phyloP scores from a whole-genome alignment of 2,113 vertebrate species.

The Prionailurus viverrinus region DNA sequence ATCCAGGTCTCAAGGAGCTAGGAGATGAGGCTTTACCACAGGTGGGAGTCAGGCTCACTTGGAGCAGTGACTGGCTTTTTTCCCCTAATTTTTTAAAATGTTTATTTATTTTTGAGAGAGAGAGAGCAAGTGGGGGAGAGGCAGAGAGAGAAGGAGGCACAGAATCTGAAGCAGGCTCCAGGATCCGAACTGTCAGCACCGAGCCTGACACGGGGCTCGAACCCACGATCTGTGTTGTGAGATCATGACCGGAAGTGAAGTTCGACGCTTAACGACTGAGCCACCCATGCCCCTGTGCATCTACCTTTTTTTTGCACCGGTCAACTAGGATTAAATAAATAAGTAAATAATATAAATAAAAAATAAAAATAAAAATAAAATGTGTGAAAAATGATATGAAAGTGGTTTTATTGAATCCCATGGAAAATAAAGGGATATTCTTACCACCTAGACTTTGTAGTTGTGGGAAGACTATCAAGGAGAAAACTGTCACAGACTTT shows the following conservation, averaged over 20 bases:
- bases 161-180: no score
- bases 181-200: no score
- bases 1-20: not conserved
- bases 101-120: no score
- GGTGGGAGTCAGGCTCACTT: not conserved
- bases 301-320: rapidly evolving
- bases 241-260: no score
- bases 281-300: no score
- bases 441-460: not conserved
- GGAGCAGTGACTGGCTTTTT: not conserved
- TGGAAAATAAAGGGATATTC: not conserved
- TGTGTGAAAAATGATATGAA: not conserved
- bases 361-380: not conserved
- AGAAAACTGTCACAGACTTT: not conserved
- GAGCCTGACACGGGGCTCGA: no score
- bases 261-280: no score
- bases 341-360: no score
- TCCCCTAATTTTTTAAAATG: no score
- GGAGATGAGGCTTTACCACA: not conserved
- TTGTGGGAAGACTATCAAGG: not conserved
- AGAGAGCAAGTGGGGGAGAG: no score
- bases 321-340: not conserved
- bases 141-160: no score
- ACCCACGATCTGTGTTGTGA: no score
- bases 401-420: not conserved